phyloP scores from a whole-genome alignment of 2,888 invertebrate genomes.

The Trachelus troglodyta region DNA sequence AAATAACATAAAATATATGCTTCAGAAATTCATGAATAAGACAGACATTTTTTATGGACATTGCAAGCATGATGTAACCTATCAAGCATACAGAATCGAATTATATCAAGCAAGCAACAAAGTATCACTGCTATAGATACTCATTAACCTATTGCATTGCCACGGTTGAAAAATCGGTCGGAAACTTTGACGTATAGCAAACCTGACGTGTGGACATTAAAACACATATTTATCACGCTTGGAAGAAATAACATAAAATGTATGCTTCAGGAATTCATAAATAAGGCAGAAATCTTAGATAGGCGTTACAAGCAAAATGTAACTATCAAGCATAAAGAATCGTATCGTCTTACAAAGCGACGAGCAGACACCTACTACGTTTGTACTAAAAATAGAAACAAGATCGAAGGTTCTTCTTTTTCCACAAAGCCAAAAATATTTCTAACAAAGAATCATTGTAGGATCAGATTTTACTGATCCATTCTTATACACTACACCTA shows the following conservation, averaged over 20 bases:
- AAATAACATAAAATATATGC: background rate
- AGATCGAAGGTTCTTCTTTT: background rate
- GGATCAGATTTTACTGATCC: background rate
- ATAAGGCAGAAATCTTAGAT: background rate
- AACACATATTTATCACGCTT: background rate
- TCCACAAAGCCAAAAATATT: background rate
- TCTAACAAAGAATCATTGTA: background rate
- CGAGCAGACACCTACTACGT: background rate
- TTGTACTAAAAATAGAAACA: background rate
- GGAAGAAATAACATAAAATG: background rate
- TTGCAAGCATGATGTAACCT: background rate
- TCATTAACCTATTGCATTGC: slow-evolving; percentile 16
- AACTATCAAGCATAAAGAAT: background rate
- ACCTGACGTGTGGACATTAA: background rate
- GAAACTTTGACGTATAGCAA: slow-evolving; percentile 1
- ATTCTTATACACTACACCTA: background rate
- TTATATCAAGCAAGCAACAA: background rate
- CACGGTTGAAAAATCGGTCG: slow-evolving; percentile 27
- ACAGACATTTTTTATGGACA: background rate
- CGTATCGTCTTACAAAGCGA: background rate
- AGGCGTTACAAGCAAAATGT: background rate
- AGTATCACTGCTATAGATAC: slow-evolving; percentile 19
- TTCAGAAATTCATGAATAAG: background rate
- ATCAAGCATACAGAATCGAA: background rate
- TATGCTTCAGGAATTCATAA: background rate